A percentile compares a stretch with the other conserved stretches of the same genome.
phyloP scores from a whole-genome alignment of 2,113 vertebrate genomes.

The Bubo scandiacus region DNA sequence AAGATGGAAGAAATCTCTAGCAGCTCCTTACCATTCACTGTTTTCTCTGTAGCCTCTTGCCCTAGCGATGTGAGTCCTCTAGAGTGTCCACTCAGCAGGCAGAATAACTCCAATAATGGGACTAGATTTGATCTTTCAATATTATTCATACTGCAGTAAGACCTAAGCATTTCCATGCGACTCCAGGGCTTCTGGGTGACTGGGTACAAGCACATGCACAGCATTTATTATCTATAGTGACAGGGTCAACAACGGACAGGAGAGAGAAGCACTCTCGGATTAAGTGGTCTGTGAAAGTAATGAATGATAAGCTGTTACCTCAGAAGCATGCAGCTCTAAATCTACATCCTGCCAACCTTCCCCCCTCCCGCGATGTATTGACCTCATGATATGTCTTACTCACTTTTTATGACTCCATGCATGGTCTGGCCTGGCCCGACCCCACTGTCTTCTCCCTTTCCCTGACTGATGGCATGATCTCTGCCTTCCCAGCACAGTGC shows the following conservation, averaged over 20 bases:
- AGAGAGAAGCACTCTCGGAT: neutral
- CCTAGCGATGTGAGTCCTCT: neutral
- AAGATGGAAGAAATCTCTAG: neutral
- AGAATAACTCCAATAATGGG: neutral
- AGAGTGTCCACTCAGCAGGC: accelerated
- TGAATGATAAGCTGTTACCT: conserved; percentile 18
- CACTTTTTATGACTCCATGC: neutral
- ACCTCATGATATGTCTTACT: neutral
- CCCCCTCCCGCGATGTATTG: accelerated
- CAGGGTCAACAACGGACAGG: conserved; percentile 16
- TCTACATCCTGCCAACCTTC: neutral
- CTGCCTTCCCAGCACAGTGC: neutral
- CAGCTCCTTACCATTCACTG: neutral
- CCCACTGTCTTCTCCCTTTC: neutral
- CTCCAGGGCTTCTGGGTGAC: neutral
- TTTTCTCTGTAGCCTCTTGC: neutral
- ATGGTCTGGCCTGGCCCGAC: neutral
- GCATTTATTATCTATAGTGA: neutral
- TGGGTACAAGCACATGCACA: neutral
- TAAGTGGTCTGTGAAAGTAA: conserved; percentile 20
- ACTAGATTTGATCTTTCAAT: neutral
- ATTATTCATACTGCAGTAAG: neutral
- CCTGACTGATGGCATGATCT: neutral
- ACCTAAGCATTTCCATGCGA: neutral
- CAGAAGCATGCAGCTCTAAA: conserved; percentile 2